A percentile compares a stretch with the other conserved stretches of the same genome.
phyloP scores from a whole-genome alignment of 2,888 invertebrate species.

The Scaptomyza parva region DNA sequence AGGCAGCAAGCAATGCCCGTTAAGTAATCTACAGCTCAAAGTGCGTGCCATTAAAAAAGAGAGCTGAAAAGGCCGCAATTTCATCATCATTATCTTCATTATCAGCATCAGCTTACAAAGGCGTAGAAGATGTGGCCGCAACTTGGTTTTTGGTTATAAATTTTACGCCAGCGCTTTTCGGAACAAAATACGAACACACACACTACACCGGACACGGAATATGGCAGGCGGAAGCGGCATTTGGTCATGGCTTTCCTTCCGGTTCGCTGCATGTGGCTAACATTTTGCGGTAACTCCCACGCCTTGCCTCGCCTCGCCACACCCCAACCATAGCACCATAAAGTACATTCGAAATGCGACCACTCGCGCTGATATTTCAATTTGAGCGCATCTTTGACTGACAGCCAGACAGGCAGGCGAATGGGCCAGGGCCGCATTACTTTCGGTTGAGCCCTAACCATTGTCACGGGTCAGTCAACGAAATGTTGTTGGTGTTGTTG shows the following conservation, averaged over 20 bases:
- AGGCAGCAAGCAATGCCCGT: constrained; percentile 5
- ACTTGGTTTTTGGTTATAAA: constrained; percentile 37
- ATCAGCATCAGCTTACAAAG: too few species aligned
- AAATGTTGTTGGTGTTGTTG: too few species aligned
- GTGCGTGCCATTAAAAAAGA: constrained; percentile 50
- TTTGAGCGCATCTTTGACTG: constrained; percentile 52
- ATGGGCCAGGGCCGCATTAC: constrained; percentile 28
- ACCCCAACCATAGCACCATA: too few species aligned
- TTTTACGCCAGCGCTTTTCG: constrained; percentile 41
- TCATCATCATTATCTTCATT: constrained; percentile 17
- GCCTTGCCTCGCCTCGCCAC: background rate
- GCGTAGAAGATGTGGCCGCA: constrained; percentile 3
- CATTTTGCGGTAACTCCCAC: constrained; percentile 58
- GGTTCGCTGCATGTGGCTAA: constrained; percentile 70
- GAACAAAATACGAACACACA: constrained; percentile 45
- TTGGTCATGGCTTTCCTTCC: constrained; percentile 74
- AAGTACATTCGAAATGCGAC: constrained; percentile 57
- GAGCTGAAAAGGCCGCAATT: constrained; percentile 46
- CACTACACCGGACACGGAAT: constrained; percentile 46
- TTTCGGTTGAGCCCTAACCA: constrained; percentile 14
- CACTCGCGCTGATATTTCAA: constrained; percentile 51
- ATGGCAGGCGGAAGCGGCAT: constrained; percentile 65
- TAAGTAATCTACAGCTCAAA: constrained; percentile 16
- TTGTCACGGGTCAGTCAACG: constrained; percentile 23
- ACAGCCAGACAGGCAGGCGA: constrained; percentile 12